These are phyloP conservation scores for Pangasius sanitwongsei DNA, from an alignment of 2,797 vertebrate species.

Conservation along the genomic window DNA sequence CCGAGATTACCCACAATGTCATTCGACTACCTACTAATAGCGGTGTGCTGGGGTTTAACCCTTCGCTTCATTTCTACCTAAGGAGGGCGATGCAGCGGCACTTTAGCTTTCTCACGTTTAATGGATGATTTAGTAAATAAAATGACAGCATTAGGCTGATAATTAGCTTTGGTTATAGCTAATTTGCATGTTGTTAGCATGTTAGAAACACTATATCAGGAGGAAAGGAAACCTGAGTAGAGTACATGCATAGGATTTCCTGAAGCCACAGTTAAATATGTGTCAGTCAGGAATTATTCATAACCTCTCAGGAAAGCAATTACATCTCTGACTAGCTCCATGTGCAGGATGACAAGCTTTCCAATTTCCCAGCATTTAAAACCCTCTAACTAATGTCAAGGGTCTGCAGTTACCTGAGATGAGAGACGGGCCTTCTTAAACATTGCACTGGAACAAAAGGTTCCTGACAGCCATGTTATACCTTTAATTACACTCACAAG, in stretches of 20 bases:
- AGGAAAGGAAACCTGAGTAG: neutral
- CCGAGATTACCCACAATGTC: neutral
- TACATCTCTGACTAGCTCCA: conserved; percentile 33
- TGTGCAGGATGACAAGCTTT: conserved; percentile 21
- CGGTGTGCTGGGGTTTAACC: neutral
- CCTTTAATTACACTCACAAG: neutral
- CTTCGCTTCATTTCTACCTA: too few species aligned
- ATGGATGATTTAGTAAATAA: neutral
- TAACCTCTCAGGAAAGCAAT: conserved; percentile 28
- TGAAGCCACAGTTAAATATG: neutral
- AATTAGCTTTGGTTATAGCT: neutral
- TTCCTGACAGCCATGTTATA: neutral
- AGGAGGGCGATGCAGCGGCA: neutral
- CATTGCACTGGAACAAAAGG: neutral
- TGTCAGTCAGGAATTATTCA: conserved; percentile 19
- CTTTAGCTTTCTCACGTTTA: neutral
- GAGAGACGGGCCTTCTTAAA: neutral
- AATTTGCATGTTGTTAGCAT: neutral
- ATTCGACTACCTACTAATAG: neutral
- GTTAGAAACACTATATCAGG: neutral
- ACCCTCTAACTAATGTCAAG: conserved; percentile 9
- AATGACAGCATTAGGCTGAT: too few species aligned
- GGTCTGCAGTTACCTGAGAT: conserved; percentile 11
- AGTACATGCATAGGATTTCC: neutral
- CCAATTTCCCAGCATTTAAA: conserved; percentile 39